A percentile compares a stretch with the other conserved stretches of the same genome.
Evolutionary conservation across 2,797 vertebrate species (phyloP).

Genomic region (Dendrocincla tyrannina): DNA sequence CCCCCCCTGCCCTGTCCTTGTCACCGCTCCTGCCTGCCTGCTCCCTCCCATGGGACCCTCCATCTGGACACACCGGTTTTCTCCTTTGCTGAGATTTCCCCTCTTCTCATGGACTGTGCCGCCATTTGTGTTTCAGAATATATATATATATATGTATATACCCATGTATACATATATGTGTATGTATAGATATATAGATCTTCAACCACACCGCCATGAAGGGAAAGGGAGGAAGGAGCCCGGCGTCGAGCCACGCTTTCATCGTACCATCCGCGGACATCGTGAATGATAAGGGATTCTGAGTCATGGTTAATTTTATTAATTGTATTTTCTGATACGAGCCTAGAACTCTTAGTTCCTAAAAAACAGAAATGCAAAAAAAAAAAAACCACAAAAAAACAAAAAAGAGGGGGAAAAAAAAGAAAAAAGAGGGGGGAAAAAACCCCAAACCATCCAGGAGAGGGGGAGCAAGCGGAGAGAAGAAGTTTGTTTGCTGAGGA

Average conservation of each 20-base stretch:
- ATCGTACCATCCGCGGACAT: constrained; percentile 68
- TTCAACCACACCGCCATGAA: constrained; percentile 14
- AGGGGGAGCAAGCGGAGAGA: neutral
- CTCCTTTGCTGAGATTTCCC: neutral
- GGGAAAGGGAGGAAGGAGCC: constrained; percentile 48
- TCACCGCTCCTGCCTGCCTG: neutral
- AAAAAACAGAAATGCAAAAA: constrained; percentile 63
- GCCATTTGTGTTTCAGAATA: constrained; percentile 43
- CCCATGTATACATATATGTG: neutral
- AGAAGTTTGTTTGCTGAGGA: neutral
- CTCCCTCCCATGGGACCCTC: neutral
- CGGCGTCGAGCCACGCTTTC: constrained; percentile 1
- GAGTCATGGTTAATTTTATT: constrained; percentile 78
- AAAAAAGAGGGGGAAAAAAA: neutral
- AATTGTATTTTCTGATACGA: constrained; percentile 79
- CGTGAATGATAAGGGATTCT: constrained; percentile 74
- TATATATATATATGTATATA: constrained; percentile 12
- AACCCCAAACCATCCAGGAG: neutral
- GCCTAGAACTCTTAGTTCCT: constrained; percentile 77
- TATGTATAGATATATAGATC: constrained; percentile 50
- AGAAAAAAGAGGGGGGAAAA: accelerated
- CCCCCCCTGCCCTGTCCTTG: neutral
- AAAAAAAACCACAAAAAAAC: neutral
- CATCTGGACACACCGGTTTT: neutral
- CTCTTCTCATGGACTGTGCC: constrained; percentile 52